These are phyloP conservation scores for Microdon myrmicae DNA, from an alignment of 2,888 invertebrate genomes.

Conservation along the genomic window DNA sequence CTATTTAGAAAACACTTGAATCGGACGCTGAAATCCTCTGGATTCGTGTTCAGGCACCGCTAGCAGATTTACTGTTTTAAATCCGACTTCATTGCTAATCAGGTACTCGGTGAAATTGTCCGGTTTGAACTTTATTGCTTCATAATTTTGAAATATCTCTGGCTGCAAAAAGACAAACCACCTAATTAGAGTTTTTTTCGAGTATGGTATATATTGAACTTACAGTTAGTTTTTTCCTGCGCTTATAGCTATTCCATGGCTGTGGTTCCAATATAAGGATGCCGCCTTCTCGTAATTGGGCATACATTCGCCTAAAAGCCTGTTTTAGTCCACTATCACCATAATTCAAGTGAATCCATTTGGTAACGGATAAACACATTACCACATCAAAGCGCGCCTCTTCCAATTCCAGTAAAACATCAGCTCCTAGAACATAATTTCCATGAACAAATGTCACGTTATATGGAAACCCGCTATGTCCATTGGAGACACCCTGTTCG, in stretches of 20 bases:
- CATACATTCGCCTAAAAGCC: slow-evolving; percentile 81
- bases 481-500: slow-evolving; percentile 42
- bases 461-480: slow-evolving; percentile 74
- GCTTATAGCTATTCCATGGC: slow-evolving; percentile 81
- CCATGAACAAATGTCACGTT: slow-evolving; percentile 82
- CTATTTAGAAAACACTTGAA: slow-evolving; percentile 66
- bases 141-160: slow-evolving; percentile 68
- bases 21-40: slow-evolving; percentile 74
- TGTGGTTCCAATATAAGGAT: slow-evolving; percentile 85
- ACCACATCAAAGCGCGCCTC: slow-evolving; percentile 84
- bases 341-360: slow-evolving; percentile 92
- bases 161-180: slow-evolving; percentile 49
- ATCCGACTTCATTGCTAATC: slow-evolving; percentile 74
- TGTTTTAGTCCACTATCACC: slow-evolving; percentile 86
- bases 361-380: slow-evolving; percentile 85
- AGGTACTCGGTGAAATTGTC: slow-evolving; percentile 77
- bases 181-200: neutral
- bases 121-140: slow-evolving; percentile 73
- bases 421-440: slow-evolving; percentile 83
- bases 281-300: slow-evolving; percentile 81
- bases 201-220: slow-evolving; percentile 59
- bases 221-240: slow-evolving; percentile 74
- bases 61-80: slow-evolving; percentile 72
- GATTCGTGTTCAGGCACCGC: slow-evolving; percentile 73
- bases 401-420: slow-evolving; percentile 77